Conservation (phyloP, 2,888 invertebrate genomes). For the Steinernema carpocapsae region DNA sequence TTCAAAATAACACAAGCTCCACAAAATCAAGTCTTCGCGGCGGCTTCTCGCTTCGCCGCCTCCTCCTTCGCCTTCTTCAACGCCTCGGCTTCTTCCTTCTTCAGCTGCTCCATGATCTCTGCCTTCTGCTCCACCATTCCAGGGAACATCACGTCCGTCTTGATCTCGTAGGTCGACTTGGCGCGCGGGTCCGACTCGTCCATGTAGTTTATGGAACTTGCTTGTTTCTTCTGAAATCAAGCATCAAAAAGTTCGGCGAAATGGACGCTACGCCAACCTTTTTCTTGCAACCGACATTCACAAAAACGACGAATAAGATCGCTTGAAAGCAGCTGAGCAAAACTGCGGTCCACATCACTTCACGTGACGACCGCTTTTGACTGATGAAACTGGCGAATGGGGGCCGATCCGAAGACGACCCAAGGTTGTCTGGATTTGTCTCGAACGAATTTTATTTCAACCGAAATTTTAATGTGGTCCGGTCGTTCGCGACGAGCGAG, state of each 20-base stretch:
- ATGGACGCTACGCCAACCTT: background rate
- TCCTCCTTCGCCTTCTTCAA: constrained; percentile 19
- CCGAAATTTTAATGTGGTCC: no score
- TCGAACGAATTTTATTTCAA: no score
- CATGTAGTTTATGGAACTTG: background rate
- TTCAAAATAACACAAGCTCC: no score
- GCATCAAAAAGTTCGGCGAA: background rate
- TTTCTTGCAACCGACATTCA: background rate
- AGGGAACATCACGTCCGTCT: constrained; percentile 19
- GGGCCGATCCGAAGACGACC: no score
- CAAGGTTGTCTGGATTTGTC: no score
- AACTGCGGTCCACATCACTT: constrained; percentile 17
- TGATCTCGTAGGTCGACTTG: background rate
- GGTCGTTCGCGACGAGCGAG: no score
- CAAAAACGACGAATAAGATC: background rate
- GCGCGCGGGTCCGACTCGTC: constrained; percentile 14
- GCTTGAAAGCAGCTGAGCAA: constrained; percentile 13
- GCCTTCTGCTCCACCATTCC: constrained; percentile 7
- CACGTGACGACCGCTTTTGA: no score
- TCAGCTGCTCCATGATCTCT: background rate
- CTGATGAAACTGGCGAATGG: no score
- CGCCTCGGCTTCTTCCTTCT: constrained; percentile 22
- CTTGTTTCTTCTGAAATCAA: background rate
- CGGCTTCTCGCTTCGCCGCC: background rate
- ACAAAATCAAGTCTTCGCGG: background rate